A percentile compares a stretch with the other conserved stretches of the same genome.
These are phyloP conservation scores for Ceyx cyanopectus DNA, from an alignment of 2,113 vertebrate genomes.

Conservation along the genomic window DNA sequence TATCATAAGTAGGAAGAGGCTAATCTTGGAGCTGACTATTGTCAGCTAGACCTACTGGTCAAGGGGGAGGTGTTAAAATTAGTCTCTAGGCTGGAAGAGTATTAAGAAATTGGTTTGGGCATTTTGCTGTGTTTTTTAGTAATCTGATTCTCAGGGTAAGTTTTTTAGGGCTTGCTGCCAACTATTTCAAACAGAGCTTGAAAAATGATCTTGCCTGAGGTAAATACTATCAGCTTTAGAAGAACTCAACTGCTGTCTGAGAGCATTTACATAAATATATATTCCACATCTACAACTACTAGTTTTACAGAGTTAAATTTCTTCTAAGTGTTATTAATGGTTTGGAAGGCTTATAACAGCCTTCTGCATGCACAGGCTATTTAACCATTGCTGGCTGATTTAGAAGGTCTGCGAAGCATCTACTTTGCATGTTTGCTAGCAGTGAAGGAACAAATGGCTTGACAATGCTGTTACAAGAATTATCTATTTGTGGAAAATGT, in stretches of 20 bases:
- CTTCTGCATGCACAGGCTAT: background rate
- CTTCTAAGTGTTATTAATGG: background rate
- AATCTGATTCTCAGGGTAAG: background rate
- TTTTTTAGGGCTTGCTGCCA: background rate
- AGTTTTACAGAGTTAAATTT: background rate
- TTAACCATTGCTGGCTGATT: background rate
- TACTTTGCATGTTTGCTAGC: background rate
- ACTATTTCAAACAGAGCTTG: background rate
- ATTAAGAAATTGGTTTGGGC: background rate
- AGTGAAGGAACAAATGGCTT: background rate
- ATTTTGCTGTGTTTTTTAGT: background rate
- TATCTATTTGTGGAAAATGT: background rate
- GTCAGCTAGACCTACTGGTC: background rate
- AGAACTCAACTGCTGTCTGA: background rate
- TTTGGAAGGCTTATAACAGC: background rate
- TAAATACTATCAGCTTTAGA: background rate
- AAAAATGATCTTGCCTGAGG: conserved; percentile 1
- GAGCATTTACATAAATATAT: background rate
- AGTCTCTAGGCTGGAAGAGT: background rate
- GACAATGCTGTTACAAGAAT: background rate
- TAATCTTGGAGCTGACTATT: background rate
- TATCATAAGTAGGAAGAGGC: background rate
- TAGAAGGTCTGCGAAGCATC: background rate
- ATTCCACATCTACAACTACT: background rate
- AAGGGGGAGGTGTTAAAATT: background rate